Evolutionary conservation across 2,888 invertebrate species (phyloP).

Genomic region (Ferrisia virgata): DNA sequence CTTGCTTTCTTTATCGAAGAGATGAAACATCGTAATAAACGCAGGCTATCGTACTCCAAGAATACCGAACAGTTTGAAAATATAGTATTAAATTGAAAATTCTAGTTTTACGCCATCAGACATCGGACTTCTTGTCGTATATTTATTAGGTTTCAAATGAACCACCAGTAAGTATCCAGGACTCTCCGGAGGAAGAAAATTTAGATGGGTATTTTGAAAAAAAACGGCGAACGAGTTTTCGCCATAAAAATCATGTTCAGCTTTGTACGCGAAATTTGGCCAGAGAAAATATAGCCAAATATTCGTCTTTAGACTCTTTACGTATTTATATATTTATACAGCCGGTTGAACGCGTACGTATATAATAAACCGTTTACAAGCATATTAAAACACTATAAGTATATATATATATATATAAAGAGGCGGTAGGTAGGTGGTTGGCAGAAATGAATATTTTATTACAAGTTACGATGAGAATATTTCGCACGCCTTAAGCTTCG

Average conservation of each 20-base stretch:
- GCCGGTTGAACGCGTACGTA: not conserved
- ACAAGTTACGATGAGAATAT: not conserved
- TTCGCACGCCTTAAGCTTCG: not conserved
- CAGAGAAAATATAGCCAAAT: not conserved
- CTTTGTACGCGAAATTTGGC: not conserved
- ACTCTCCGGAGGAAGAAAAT: not conserved
- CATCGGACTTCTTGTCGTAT: not conserved
- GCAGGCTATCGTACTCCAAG: not conserved
- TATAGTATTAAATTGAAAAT: not conserved
- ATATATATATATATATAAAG: too few species aligned
- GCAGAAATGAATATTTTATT: slow-evolving; percentile 10
- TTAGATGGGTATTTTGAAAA: not conserved
- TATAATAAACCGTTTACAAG: not conserved
- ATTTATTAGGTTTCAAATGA: not conserved
- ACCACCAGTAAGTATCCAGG: not conserved
- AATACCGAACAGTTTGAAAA: not conserved
- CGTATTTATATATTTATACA: not conserved
- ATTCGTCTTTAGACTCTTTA: too few species aligned
- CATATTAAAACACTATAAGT: not conserved
- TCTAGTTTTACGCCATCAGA: not conserved
- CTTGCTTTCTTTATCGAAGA: not conserved
- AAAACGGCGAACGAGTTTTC: not conserved
- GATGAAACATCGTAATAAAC: not conserved
- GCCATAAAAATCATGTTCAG: not conserved
- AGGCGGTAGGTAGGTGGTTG: not conserved